These are phyloP conservation scores for Babylonia areolata DNA, from an alignment of 1,140 invertebrate species.

Conservation along the genomic window DNA sequence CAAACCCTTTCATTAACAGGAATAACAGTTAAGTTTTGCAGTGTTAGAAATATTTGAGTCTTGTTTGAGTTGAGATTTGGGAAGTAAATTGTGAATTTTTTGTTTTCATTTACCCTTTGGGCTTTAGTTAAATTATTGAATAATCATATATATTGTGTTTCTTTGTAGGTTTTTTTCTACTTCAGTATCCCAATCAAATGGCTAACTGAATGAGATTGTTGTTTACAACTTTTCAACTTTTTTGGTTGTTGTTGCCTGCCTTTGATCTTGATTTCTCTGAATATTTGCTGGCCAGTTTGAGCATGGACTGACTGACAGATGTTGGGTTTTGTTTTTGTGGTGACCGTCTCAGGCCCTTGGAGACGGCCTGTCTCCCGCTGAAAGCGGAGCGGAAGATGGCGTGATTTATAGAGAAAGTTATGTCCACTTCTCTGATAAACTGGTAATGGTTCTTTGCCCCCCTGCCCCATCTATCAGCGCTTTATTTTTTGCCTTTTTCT, in stretches of 20 bases:
- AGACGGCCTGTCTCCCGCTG: not conserved
- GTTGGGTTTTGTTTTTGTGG: not conserved
- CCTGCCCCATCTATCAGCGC: not conserved
- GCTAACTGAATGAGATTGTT: not conserved
- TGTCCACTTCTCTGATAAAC: slow-evolving; percentile 36
- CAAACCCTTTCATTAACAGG: no score
- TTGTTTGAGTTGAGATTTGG: no score
- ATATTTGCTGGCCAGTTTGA: not conserved
- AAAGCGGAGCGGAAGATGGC: not conserved
- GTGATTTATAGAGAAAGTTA: slow-evolving; percentile 38
- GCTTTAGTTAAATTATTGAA: no score
- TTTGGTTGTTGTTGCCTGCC: not conserved
- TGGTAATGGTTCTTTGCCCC: slow-evolving; percentile 25
- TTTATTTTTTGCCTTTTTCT: not conserved
- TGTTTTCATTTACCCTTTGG: no score
- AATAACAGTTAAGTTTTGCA: no score
- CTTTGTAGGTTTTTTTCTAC: no score
- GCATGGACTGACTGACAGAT: not conserved
- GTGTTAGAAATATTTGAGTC: no score
- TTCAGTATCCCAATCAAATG: no score
- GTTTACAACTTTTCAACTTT: not conserved
- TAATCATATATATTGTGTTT: no score
- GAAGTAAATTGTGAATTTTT: no score
- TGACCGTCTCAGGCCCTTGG: slow-evolving; percentile 7
- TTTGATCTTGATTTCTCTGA: no score